A percentile compares a stretch with the other conserved stretches of the same genome.
Evolutionary conservation across 2,888 invertebrate genomes (phyloP).

Genomic region (Eremobia ochroleuca): DNA sequence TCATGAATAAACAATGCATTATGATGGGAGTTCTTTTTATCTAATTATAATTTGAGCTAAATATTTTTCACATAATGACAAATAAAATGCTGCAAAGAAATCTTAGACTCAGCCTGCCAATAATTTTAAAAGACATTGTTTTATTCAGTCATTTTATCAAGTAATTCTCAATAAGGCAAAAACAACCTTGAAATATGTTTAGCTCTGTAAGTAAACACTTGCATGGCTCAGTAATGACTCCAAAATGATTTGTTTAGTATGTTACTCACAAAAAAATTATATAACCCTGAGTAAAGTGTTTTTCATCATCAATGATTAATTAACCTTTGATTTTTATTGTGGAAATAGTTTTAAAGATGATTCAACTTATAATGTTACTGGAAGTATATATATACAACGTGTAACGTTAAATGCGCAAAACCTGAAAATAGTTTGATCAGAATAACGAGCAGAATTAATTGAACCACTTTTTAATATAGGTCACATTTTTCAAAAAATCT

Average conservation of each 20-base stretch:
- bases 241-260: slow-evolving; percentile 17
- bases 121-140: neutral
- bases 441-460: too few species aligned
- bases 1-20: neutral
- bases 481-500: too few species aligned
- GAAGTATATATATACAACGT: too few species aligned
- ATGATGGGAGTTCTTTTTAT: neutral
- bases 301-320: slow-evolving; percentile 6
- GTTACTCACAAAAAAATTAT: slow-evolving; percentile 18
- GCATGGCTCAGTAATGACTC: slow-evolving; percentile 26
- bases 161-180: neutral
- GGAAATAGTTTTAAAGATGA: neutral
- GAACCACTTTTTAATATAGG: too few species aligned
- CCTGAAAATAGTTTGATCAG: too few species aligned
- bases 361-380: neutral
- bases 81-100: neutral
- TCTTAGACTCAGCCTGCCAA: neutral
- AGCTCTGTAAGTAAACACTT: slow-evolving; percentile 16
- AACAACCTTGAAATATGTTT: slow-evolving; percentile 43
- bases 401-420: too few species aligned
- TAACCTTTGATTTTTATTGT: neutral
- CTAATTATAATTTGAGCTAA: neutral
- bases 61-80: neutral
- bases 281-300: slow-evolving; percentile 34
- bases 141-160: neutral